Conservation (phyloP, 2,797 vertebrate genomes). For the Thripadectes ignobilis region DNA sequence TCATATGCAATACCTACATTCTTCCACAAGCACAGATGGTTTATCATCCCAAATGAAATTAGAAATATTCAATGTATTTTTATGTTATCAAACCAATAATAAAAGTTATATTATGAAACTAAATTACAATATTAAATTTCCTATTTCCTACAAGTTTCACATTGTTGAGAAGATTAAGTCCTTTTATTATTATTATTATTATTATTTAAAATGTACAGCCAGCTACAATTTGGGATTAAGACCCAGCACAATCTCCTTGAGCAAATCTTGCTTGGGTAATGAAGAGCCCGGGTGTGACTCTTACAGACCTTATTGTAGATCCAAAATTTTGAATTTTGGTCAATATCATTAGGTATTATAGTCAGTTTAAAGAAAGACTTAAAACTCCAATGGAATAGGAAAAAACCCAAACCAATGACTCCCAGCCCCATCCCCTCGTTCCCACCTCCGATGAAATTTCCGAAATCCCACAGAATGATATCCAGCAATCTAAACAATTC, state of each 20-base stretch:
- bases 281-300: background rate
- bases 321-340: background rate
- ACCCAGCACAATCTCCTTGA: background rate
- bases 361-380: background rate
- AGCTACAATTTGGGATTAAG: background rate
- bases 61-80: background rate
- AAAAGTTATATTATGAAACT: background rate
- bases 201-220: background rate
- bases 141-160: background rate
- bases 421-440: no score
- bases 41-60: background rate
- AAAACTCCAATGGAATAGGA: background rate
- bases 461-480: background rate
- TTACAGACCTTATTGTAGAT: background rate
- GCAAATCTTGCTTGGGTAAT: background rate
- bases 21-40: background rate
- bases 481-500: conserved; percentile 17
- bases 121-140: background rate
- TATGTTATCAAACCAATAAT: background rate
- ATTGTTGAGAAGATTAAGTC: background rate
- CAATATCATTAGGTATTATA: background rate
- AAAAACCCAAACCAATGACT: fast-evolving
- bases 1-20: background rate
- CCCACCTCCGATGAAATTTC: background rate
- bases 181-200: background rate